Evolutionary conservation across 2,888 invertebrate genomes (phyloP), one percentile per base, ranked within the genome.

Genomic region (Cheilosia grossa): DNA sequence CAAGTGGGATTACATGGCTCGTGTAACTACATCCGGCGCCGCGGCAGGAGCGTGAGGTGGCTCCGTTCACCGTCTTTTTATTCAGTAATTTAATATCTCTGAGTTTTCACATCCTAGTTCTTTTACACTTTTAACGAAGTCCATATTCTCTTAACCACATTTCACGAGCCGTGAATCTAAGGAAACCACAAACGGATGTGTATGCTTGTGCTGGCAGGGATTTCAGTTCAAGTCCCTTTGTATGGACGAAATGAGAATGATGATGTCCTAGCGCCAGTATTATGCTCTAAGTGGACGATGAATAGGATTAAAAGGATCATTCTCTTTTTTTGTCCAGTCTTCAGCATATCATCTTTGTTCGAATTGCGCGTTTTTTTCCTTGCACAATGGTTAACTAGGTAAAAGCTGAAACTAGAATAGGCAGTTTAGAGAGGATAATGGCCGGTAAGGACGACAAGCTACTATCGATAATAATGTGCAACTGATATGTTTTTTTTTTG

Each of bases 241-340:
- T 69, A 69, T 40, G 44, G 51, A n/a, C 21, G 53, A 17, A 73
- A 49, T 37, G 47, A 49, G 17, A 37, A 69, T 44, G 69, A 70
- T 75, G 69, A 67, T 81, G 75, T 75, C 56, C 77, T 72, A 54
- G 66, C 77, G 70, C 77, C 77, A 54, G 66, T 70, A 75, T 70
- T 63, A 70, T 72, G 56, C 53, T 5, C 70, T 54, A 66, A 82
- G 64, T 72, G 70, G 64, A 64, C 72, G 51, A 79, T 70, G 72
- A 79, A 79, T 79, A 72, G 78, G 64, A 72, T 72, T 79, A 72
- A 70, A 72, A 33, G 64, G 64, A 79, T 13, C 37, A 10, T 4
- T 30, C 9, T 30, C 13, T 37, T 72, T 61, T 42, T 27, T 37
- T 37, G 17, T 40, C 42, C 44, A 42, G 40, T 30, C 13, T 15